phyloP scores from a whole-genome alignment of 2,113 vertebrate species.

The Grus americana region DNA sequence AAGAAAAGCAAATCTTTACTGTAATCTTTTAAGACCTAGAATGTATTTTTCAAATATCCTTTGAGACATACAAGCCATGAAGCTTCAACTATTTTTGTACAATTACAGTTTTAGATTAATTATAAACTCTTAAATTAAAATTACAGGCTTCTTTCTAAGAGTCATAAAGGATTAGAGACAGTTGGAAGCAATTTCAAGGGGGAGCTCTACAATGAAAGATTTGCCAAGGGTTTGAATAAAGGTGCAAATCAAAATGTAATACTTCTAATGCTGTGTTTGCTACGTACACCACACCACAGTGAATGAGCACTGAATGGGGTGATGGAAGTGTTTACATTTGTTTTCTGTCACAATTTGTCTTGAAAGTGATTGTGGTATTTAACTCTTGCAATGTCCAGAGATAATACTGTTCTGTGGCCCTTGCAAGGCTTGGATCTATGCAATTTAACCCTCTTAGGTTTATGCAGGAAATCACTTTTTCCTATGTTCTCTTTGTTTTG shows the following conservation, averaged over 20 bases:
- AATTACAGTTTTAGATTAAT: slow-evolving; percentile 43
- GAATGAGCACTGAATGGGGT: not conserved
- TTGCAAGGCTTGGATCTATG: not conserved
- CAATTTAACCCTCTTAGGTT: not conserved
- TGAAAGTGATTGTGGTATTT: not conserved
- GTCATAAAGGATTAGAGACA: slow-evolving; percentile 32
- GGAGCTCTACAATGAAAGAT: not conserved
- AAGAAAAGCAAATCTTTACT: not conserved
- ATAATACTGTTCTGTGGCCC: not conserved
- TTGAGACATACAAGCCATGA: not conserved
- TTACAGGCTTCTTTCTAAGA: slow-evolving; percentile 10
- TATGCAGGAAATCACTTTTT: not conserved
- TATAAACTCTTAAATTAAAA: slow-evolving; percentile 49
- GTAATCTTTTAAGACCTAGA: not conserved
- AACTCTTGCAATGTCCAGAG: not conserved
- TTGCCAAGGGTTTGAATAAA: slow-evolving; percentile 30
- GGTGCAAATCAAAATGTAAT: not conserved
- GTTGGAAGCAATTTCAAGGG: slow-evolving; percentile 39
- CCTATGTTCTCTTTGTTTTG: not conserved
- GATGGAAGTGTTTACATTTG: not conserved
- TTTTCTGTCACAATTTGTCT: not conserved
- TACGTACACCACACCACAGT: not conserved
- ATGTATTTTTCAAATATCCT: not conserved
- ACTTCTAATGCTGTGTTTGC: not conserved
- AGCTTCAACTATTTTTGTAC: not conserved